Percentiles rank a stretch among this genome's conserved stretches.
phyloP scores from a whole-genome alignment of 2,888 invertebrate species.

The Portevinia maculata region DNA sequence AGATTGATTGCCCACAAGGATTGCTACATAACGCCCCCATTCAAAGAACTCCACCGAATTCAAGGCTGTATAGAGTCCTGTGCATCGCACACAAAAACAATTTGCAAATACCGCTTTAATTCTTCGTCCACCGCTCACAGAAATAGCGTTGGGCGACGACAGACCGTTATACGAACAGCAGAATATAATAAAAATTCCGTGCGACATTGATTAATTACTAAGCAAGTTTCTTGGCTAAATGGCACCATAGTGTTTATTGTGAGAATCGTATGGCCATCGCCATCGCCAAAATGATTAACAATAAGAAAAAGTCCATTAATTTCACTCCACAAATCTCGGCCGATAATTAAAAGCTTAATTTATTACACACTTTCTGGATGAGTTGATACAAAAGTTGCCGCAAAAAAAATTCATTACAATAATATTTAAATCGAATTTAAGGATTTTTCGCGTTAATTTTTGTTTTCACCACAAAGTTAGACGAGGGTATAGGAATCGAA shows the following conservation, averaged over 20 bases:
- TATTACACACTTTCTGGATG: conserved; percentile 59
- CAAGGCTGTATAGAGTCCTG: background rate
- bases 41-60: background rate
- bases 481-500: background rate
- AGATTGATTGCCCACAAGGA: conserved; percentile 25
- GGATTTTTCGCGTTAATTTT: conserved; percentile 55
- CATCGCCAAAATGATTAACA: conserved; percentile 61
- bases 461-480: background rate
- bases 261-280: background rate
- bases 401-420: conserved; percentile 44
- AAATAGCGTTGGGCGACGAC: background rate
- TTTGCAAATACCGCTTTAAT: conserved; percentile 65
- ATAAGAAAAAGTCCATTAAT: conserved; percentile 64
- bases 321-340: conserved; percentile 55
- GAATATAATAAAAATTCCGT: conserved; percentile 51
- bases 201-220: conserved; percentile 70
- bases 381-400: conserved; percentile 45
- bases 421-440: conserved; percentile 61
- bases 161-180: conserved; percentile 9
- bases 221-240: conserved; percentile 39
- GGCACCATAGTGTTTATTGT: conserved; percentile 48
- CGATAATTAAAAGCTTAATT: conserved; percentile 59
- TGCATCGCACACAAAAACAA: conserved; percentile 26
- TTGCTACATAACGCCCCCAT: background rate
- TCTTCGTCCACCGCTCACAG: conserved; percentile 20